Evolutionary conservation across 2,797 vertebrate species (phyloP).

Genomic region (Hipposideros larvatus): DNA sequence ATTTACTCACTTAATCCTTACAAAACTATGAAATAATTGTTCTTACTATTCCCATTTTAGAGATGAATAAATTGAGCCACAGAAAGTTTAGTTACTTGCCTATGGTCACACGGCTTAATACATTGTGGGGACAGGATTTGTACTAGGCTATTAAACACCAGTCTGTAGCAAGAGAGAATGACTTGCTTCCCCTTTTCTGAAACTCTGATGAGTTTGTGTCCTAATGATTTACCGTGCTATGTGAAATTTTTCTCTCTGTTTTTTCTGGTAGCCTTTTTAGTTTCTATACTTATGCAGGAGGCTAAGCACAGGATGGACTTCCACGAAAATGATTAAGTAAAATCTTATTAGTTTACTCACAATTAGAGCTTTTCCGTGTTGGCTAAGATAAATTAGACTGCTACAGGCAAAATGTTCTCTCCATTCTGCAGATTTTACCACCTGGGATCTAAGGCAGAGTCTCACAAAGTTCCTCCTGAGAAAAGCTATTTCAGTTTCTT

Average conservation of each 20-base stretch:
- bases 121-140: not conserved
- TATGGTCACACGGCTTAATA: not conserved
- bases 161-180: not conserved
- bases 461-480: not conserved
- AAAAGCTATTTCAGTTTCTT: not conserved
- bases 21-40: not conserved
- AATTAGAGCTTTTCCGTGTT: not conserved
- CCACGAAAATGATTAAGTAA: not conserved
- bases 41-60: not conserved
- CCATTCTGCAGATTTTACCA: not conserved
- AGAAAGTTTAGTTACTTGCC: not conserved
- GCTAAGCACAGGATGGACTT: not conserved
- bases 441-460: not conserved
- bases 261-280: not conserved
- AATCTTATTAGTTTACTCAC: not conserved
- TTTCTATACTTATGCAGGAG: not conserved
- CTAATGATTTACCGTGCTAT: not conserved
- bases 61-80: not conserved
- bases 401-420: not conserved
- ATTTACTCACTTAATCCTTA: not conserved
- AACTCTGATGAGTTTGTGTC: not conserved
- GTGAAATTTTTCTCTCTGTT: not conserved
- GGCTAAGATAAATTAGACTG: not conserved
- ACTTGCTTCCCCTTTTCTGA: not conserved
- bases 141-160: not conserved